Base-by-base conservation (phyloP, 2,113 vertebrate species). In the Oreotragus oreotragus region DNA sequence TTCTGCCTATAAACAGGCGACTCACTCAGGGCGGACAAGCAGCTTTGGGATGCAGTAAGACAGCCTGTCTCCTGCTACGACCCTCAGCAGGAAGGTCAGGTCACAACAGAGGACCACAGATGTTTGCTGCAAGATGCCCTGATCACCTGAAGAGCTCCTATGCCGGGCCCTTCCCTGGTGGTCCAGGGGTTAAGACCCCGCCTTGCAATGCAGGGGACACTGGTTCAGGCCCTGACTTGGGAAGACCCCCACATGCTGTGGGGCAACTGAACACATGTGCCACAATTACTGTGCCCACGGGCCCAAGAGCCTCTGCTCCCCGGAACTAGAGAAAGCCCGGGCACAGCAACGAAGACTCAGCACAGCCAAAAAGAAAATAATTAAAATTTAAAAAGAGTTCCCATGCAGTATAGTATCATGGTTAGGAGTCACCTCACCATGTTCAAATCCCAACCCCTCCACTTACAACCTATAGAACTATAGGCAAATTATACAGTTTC, bases 381-480 rank as follows among this genome's bases (percentile, higher is more conserved):
- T 70, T 70, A 70, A 70, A 70, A 36, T 70, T 36, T 0, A 6
- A 36, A 36, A 21, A 45, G 1, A 58, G 73, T 12, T n/a, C 49
- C 58, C 27, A 28, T 11, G 7, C 21, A 45, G 11, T 14, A 1
- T 0, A 8, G 2, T 8, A 1, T 3, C 10, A 55, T 1, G 0
- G 17, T n/a, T 27, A 55, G 62, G 23, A 28, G 28, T 36, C 11
- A 0, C 10, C 28, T 92, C 8, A 0, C 28, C 43, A 12, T n/a
- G 77, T 51, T 51, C 62, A 16, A 12, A 43, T 39, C 60, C n/a
- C 64, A 51, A 1, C 55, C 16, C 60, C 0, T 2, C 77, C 51
- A 33, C 39, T 30, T 57, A 57, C 21, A 89, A 30, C 8, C 47
- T 43, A 0, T 17, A 39, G 80, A 84, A 36, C 60, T n/a, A 1